These are phyloP conservation scores for Syngnathus acus DNA, from an alignment of 2,797 vertebrate genomes.

Conservation along the genomic window DNA sequence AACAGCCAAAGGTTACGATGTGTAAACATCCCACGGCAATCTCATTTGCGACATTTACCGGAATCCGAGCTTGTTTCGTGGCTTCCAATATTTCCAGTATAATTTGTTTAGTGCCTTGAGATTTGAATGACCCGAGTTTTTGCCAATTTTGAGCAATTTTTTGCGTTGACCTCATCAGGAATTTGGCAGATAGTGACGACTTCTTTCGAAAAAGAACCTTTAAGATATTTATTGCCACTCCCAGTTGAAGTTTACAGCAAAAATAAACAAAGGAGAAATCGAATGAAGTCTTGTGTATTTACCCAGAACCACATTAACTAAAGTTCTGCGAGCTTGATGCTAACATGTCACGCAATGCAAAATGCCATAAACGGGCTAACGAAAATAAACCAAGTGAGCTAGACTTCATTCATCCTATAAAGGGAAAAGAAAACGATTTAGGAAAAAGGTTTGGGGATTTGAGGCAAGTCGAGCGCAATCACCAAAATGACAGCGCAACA, in stretches of 20 bases:
- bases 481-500: neutral
- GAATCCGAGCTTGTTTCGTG: neutral
- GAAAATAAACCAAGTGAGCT: neutral
- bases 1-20: slow-evolving; percentile 1
- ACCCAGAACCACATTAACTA: neutral
- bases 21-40: neutral
- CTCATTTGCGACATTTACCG: slow-evolving; percentile 3
- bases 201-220: neutral
- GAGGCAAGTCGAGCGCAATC: neutral
- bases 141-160: too few relatives aligned
- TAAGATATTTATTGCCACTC: neutral
- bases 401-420: neutral
- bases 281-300: neutral
- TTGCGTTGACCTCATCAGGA: too few relatives aligned
- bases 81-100: neutral
- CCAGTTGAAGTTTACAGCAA: neutral
- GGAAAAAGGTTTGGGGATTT: neutral
- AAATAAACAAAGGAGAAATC: neutral
- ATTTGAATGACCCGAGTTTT: neutral
- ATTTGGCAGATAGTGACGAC: too few relatives aligned
- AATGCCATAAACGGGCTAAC: too few relatives aligned
- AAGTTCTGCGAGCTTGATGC: too few relatives aligned
- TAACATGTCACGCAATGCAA: too few relatives aligned
- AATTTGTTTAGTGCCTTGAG: too few relatives aligned
- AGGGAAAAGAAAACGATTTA: neutral